These are phyloP conservation scores for Xiphophorus maculatus DNA, from an alignment of 2,113 vertebrate genomes.

Conservation along the genomic window DNA sequence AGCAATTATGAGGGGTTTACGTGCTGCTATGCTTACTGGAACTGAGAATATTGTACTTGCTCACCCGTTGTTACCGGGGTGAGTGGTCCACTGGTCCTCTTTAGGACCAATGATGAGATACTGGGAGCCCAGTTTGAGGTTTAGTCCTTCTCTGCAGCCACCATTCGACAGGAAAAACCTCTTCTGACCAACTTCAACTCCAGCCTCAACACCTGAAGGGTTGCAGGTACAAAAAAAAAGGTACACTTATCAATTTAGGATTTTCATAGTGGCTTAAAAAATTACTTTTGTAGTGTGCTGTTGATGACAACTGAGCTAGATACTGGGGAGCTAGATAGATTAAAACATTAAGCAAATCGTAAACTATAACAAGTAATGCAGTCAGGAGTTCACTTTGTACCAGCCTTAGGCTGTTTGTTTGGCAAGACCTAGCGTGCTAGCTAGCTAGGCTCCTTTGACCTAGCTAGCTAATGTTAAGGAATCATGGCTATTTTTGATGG, in stretches of 20 bases:
- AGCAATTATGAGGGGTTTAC: not conserved
- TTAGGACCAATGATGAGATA: slow-evolving; percentile 77
- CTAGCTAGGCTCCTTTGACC: too few relatives aligned
- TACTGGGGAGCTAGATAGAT: too few relatives aligned
- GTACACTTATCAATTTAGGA: not conserved
- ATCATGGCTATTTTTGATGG: too few relatives aligned
- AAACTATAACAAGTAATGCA: too few relatives aligned
- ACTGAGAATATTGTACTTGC: too few relatives aligned
- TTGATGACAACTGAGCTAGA: too few relatives aligned
- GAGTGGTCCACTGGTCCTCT: slow-evolving; percentile 70
- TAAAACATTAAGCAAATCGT: too few relatives aligned
- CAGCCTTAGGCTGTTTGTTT: too few relatives aligned
- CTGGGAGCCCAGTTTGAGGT: slow-evolving; percentile 61
- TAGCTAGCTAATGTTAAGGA: too few relatives aligned
- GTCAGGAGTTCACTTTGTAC: too few relatives aligned
- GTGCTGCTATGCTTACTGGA: not conserved
- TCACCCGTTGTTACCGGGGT: slow-evolving; percentile 61
- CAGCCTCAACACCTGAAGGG: slow-evolving; percentile 64
- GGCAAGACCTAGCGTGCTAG: not conserved
- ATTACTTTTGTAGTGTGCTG: not conserved
- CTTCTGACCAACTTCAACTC: slow-evolving; percentile 50
- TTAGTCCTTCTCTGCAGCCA: slow-evolving; percentile 70
- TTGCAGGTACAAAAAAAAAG: not conserved
- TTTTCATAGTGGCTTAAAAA: not conserved
- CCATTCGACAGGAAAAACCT: slow-evolving; percentile 77